Base-by-base conservation (phyloP, 2,888 invertebrate genomes). In the Patella depressa region DNA sequence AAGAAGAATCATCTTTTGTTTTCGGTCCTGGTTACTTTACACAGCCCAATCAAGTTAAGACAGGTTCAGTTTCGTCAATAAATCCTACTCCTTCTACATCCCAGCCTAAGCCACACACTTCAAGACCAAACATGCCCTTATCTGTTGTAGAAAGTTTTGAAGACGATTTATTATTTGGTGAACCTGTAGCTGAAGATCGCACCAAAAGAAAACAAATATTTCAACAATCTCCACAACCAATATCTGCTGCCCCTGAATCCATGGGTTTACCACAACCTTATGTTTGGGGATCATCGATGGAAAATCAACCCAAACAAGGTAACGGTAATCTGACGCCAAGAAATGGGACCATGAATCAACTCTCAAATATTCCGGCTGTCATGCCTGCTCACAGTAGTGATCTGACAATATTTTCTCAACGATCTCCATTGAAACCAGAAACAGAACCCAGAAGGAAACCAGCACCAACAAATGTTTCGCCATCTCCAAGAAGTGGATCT, bases 371-470 rank as follows among this genome's bases (percentile, higher is more conserved):
- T 19, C 86, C 86, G 34, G 85, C 86, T 19, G 85, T 84, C 1
- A 75, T 86, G 54, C 85, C 87, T 65, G 87, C 86, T 14, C 84
- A 85, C 65, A 87, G 87, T 76, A 86, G 86, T 74, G 88, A 88
- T 72, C 84, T 88, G 3, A 85, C 87, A 54, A 85, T 83, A 19
- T 87, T 88, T 76, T 84, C 87, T 12, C 88, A 88, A 76, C 77
- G 85, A 53, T 83, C 85, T 9, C 85, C 79, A n/a, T 76, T 79
- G 59, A 54, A 19, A 59, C 69, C 74, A 4, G 53, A 53, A 24
- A 45, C 75, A 9, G 75, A 53, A 17, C 19, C 54, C 45, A 75
- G 71, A 72, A 72, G 78, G 72, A 17, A 74, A 72, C 54, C 24
- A 12, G 19, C 72, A 19, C 65, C 17, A n/a, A 59, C 45, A 34